These are phyloP conservation scores for Centropus bengalensis DNA, from an alignment of 2,113 vertebrate species.

Conservation along the genomic window DNA sequence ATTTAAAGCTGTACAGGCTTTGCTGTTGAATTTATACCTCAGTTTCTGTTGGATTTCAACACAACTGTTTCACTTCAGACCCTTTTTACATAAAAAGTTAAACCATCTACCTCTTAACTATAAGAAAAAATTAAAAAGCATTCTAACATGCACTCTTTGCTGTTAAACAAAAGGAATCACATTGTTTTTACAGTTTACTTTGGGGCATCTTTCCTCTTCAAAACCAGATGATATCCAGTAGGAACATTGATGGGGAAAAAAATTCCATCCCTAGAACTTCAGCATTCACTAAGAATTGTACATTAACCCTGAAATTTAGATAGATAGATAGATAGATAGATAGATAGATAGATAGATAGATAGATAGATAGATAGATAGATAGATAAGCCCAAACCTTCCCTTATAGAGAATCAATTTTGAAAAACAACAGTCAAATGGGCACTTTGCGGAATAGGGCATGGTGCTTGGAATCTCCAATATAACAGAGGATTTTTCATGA, in stretches of 20 bases:
- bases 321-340: no score
- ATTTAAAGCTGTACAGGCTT: not conserved
- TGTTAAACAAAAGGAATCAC: conserved; percentile 14
- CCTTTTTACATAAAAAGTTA: conserved; percentile 11
- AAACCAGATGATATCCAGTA: conserved; percentile 1
- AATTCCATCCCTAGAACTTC: conserved; percentile 4
- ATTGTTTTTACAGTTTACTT: conserved; percentile 32
- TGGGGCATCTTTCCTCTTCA: conserved; percentile 31
- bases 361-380: no score
- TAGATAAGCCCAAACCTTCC: not conserved
- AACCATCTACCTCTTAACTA: not conserved
- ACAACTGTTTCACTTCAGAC: not conserved
- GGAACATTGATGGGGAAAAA: conserved; percentile 30
- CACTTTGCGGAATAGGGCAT: conserved; percentile 35
- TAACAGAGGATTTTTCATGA: conserved; percentile 18
- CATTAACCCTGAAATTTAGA: conserved; percentile 8
- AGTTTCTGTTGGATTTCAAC: not conserved
- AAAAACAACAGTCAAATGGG: conserved; percentile 50
- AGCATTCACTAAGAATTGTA: conserved; percentile 31
- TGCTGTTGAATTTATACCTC: not conserved
- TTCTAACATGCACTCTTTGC: not conserved
- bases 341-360: no score
- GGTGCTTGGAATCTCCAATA: conserved; percentile 16
- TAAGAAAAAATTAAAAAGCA: conserved; percentile 29
- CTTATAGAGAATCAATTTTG: conserved; percentile 45